A percentile compares a stretch with the other conserved stretches of the same genome.
These are phyloP conservation scores for Parochlus steinenii DNA, from an alignment of 2,888 invertebrate species.

Conservation along the genomic window DNA sequence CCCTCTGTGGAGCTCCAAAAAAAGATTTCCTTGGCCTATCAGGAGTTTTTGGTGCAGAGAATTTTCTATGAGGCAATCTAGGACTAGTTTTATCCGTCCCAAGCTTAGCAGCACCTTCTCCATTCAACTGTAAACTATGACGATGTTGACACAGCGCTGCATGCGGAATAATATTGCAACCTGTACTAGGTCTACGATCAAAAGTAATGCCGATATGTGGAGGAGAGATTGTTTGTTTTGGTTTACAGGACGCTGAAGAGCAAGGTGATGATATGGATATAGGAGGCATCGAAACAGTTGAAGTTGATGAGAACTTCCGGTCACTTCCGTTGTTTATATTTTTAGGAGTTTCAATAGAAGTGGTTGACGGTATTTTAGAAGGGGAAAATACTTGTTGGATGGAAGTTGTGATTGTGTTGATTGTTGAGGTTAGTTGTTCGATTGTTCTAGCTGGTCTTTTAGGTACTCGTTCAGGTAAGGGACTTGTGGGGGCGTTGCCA, in stretches of 20 bases:
- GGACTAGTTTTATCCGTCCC: conserved; percentile 16
- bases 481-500: conserved; percentile 16
- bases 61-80: conserved; percentile 14
- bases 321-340: too few species aligned
- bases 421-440: conserved; percentile 14
- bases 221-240: conserved; percentile 7
- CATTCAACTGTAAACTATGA: conserved; percentile 17
- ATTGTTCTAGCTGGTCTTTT: conserved; percentile 17
- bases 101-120: conserved; percentile 14
- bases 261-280: neutral
- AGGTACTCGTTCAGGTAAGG: conserved; percentile 16
- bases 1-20: conserved; percentile 17
- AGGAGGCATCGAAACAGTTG: conserved; percentile 15
- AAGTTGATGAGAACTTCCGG: neutral
- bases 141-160: conserved; percentile 18
- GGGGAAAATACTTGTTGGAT: conserved; percentile 13
- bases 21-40: conserved; percentile 16
- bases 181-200: conserved; percentile 16
- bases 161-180: conserved; percentile 17
- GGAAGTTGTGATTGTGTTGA: conserved; percentile 12
- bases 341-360: conserved; percentile 1
- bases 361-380: conserved; percentile 10
- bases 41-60: conserved; percentile 15
- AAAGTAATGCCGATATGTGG: conserved; percentile 8
- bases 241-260: neutral